These are phyloP conservation scores for Microctenopoma steveboyesi DNA, from an alignment of 2,797 vertebrate species.

Conservation along the genomic window DNA sequence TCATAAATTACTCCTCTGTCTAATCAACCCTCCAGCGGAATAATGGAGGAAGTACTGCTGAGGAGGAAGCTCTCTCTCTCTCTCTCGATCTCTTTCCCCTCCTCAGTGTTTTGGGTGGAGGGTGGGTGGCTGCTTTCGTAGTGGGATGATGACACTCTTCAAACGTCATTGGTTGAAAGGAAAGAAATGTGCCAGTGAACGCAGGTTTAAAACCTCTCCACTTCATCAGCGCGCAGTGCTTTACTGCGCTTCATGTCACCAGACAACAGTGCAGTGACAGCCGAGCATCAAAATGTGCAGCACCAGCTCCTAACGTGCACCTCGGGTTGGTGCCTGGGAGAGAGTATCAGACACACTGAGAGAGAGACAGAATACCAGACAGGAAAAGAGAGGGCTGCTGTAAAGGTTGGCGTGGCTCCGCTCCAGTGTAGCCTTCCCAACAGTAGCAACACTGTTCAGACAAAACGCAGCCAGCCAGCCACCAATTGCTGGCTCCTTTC, in stretches of 20 bases:
- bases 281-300: constrained; percentile 77
- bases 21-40: constrained; percentile 82
- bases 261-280: constrained; percentile 77
- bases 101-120: constrained; percentile 53
- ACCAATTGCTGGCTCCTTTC: constrained; percentile 47
- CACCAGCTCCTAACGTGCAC: constrained; percentile 71
- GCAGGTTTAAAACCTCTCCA: constrained; percentile 76
- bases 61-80: constrained; percentile 23
- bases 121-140: constrained; percentile 49
- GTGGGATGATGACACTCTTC: constrained; percentile 70
- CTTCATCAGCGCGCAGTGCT: constrained; percentile 75
- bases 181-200: constrained; percentile 73
- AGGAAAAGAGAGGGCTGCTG: constrained; percentile 53
- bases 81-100: constrained; percentile 26
- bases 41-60: constrained; percentile 77
- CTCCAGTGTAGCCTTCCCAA: constrained; percentile 53
- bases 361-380: constrained; percentile 24
- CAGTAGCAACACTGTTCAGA: constrained; percentile 56
- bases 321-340: constrained; percentile 69
- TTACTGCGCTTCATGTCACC: constrained; percentile 75
- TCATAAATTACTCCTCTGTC: constrained; percentile 81
- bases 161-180: constrained; percentile 79
- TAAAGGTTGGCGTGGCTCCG: constrained; percentile 54
- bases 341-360: constrained; percentile 34
- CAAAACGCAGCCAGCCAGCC: constrained; percentile 54